These are phyloP conservation scores for Araneus ventricosus DNA, from an alignment of 1,140 invertebrate genomes.

Conservation along the genomic window DNA sequence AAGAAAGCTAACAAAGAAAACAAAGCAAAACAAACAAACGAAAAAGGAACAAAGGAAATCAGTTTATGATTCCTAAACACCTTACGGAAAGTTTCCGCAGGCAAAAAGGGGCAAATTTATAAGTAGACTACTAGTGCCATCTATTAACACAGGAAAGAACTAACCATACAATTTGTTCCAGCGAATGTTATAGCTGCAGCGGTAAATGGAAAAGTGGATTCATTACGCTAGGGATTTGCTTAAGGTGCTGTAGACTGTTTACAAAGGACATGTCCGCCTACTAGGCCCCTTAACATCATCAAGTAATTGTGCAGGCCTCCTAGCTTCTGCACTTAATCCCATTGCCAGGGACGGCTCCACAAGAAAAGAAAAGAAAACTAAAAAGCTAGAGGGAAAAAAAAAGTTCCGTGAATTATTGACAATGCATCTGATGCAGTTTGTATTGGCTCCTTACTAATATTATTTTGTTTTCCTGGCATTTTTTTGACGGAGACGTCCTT, in stretches of 20 bases:
- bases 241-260: conserved; percentile 63
- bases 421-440: conserved; percentile 39
- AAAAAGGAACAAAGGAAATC: conserved; percentile 9
- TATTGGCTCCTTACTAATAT: conserved; percentile 47
- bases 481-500: conserved; percentile 4
- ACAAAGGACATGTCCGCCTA: conserved; percentile 68
- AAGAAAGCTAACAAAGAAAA: background rate
- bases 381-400: background rate
- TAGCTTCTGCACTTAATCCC: conserved; percentile 64
- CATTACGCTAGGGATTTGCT: conserved; percentile 63
- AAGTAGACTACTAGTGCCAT: conserved; percentile 57
- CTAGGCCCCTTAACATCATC: conserved; percentile 63
- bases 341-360: conserved; percentile 44
- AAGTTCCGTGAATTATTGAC: conserved; percentile 66
- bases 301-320: conserved; percentile 63
- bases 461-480: conserved; percentile 38
- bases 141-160: conserved; percentile 39
- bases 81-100: conserved; percentile 26
- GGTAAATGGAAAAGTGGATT: conserved; percentile 53
- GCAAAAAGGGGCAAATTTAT: background rate
- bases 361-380: conserved; percentile 51
- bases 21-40: background rate
- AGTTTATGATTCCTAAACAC: conserved; percentile 44
- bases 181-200: conserved; percentile 7
- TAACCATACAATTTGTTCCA: conserved; percentile 51